Base-by-base conservation (phyloP, 2,888 invertebrate genomes). In the Ennomos erosarius region DNA sequence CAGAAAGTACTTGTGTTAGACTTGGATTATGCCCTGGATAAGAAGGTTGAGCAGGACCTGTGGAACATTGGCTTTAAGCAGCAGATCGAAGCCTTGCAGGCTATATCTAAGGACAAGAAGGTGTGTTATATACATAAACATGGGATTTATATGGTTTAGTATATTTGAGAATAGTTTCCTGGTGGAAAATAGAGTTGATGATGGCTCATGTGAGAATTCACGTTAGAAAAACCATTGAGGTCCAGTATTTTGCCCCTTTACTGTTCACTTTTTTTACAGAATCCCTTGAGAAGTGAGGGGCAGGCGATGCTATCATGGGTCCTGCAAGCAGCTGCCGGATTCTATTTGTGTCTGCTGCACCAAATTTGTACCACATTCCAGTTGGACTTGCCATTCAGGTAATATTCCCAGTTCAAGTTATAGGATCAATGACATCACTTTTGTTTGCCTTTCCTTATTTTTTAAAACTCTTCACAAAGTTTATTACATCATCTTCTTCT, bases 11-110 rank as follows among this genome's bases (percentile, higher is more conserved):
- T 98, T 60, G 94, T 97, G 52, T 87, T 96, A 56, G 97, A 97
- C 85, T 89, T 97, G 71, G 97, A 97, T 82, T 97, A 96, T 93
- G 97, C 97, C 11, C 87, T 98, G 74, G 97, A 97, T 82, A 96
- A 96, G 84, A 97, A 97, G 88, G 96, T 97, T 35, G 98, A 98
- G 81, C 97, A 97, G 79, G 97, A 97, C 76, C 90, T 98, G 70
- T 98, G 97, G 97, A 97, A 96, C 87, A 93, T 96, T 73, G 97
- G 97, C 50, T 97, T 98, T 88, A 97, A 97, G 84, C 96, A 96
- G 85, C 96, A 97, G 84, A 97, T 98, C 82, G 96, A 95, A 54
- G 93, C 94, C 1, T 84, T 97, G 59, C 97, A 97, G 79, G 94
- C 94, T 50, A 94, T 96, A 71, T 94, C 95, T 11, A 96, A 96